Percentiles rank a stretch among this genome's conserved stretches.
These are phyloP conservation scores for Sturnus vulgaris DNA, from an alignment of 2,113 vertebrate species.

Conservation along the genomic window DNA sequence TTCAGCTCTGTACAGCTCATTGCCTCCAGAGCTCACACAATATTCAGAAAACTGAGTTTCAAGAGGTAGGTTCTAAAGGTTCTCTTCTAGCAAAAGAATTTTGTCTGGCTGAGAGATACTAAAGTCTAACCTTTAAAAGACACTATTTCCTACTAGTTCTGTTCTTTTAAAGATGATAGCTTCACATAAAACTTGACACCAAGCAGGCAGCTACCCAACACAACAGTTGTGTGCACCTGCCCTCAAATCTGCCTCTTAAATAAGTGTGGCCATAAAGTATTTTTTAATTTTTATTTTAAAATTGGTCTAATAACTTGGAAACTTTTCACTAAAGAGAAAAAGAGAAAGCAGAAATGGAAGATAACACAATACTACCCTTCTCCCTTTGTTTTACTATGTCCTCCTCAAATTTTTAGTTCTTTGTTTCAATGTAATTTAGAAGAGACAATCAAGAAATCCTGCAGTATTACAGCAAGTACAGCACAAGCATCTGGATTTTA, in stretches of 20 bases:
- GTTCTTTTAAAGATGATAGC: not conserved
- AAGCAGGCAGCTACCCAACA: not conserved
- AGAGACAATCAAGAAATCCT: not conserved
- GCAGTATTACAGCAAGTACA: not conserved
- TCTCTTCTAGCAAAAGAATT: not conserved
- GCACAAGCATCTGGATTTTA: not conserved
- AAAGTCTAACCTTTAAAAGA: not conserved
- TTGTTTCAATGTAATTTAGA: not conserved
- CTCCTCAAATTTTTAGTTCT: not conserved
- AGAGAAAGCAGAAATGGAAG: not conserved
- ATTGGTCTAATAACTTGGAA: not conserved
- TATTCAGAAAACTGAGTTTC: not conserved
- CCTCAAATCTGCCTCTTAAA: not conserved
- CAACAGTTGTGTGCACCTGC: not conserved
- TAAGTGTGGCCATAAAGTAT: not conserved
- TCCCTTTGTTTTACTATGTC: not conserved
- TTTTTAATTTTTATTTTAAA: not conserved
- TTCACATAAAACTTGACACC: not conserved
- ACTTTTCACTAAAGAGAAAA: not conserved
- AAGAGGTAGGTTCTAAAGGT: not conserved
- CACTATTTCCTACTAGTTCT: not conserved
- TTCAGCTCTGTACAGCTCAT: not conserved
- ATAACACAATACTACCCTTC: not conserved
- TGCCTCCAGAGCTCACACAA: not conserved
- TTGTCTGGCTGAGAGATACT: not conserved